A percentile compares a stretch with the other conserved stretches of the same genome.
These are phyloP conservation scores for Amniataba percoides DNA, from an alignment of 2,797 vertebrate species.

Conservation along the genomic window DNA sequence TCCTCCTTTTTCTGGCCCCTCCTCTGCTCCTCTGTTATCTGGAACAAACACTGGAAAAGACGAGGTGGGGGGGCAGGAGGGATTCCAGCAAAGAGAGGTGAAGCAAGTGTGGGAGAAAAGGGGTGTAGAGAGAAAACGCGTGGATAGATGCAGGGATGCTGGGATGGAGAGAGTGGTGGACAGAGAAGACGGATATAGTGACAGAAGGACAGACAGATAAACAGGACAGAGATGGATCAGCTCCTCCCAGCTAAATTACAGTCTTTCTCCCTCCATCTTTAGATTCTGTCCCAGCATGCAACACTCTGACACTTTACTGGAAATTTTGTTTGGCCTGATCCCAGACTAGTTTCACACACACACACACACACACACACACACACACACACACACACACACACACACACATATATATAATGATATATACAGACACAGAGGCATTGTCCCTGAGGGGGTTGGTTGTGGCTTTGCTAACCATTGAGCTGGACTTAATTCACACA, in stretches of 20 bases:
- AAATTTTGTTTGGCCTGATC: conserved; percentile 56
- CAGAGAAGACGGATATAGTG: conserved; percentile 30
- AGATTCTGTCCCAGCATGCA: conserved; percentile 79
- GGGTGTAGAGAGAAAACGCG: neutral
- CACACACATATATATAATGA: conserved; percentile 15
- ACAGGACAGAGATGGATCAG: conserved; percentile 44
- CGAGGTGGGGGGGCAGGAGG: neutral
- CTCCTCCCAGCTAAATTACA: conserved; percentile 74
- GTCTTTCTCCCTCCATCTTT: conserved; percentile 72
- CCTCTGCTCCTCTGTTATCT: conserved; percentile 1
- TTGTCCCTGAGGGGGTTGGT: conserved; percentile 45
- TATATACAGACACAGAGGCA: conserved; percentile 37
- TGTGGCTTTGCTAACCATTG: conserved; percentile 46
- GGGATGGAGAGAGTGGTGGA: conserved; percentile 2
- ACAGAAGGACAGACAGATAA: conserved; percentile 45
- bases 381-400: neutral
- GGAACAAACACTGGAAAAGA: conserved; percentile 57
- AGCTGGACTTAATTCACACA: conserved; percentile 50
- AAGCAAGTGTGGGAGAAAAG: neutral
- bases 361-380: neutral
- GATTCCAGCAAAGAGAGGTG: neutral
- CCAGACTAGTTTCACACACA: conserved; percentile 42
- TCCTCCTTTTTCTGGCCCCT: conserved; percentile 15
- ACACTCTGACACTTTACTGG: conserved; percentile 80
- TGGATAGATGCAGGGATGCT: conserved; percentile 9